Evolutionary conservation across 37 sponge, comb jelly and placozoan genomes (phyloP).

Genomic region (Mnemiopsis leidyi): DNA sequence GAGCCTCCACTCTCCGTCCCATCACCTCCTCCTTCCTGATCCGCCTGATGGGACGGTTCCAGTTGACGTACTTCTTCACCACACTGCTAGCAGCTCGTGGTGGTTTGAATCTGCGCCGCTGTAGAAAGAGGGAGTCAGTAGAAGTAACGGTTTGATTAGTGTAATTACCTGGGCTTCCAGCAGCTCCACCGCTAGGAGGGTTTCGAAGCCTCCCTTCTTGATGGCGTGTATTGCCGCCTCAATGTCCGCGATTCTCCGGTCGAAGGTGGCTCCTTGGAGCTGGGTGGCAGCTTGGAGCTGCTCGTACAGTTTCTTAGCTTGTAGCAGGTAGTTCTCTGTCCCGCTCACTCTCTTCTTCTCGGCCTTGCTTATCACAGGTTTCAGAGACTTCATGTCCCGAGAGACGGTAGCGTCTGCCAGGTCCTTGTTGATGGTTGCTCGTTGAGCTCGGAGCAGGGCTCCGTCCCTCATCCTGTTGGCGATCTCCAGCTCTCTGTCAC

Average conservation of each 20-base stretch:
- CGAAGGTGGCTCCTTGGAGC: constrained; percentile 49
- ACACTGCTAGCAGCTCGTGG: constrained; percentile 58
- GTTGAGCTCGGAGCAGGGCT: constrained; percentile 26
- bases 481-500: constrained; percentile 64
- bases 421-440: constrained; percentile 60
- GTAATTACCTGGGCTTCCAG: constrained; percentile 61
- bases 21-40: background rate
- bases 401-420: constrained; percentile 42
- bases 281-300: constrained; percentile 58
- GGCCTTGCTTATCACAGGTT: constrained; percentile 56
- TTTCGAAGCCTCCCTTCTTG: constrained; percentile 62
- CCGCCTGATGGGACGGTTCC: constrained; percentile 20
- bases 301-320: constrained; percentile 66
- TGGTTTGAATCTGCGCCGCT: background rate
- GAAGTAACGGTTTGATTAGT: background rate
- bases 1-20: background rate
- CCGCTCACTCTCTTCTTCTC: constrained; percentile 60
- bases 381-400: constrained; percentile 17
- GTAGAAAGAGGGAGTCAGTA: background rate
- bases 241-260: constrained; percentile 58
- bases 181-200: constrained; percentile 52
- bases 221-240: constrained; percentile 59
- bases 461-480: constrained; percentile 65
- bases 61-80: constrained; percentile 22
- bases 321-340: constrained; percentile 65